Base-by-base conservation (phyloP, 1,140 invertebrate genomes). In the Heliconius eleuchia region DNA sequence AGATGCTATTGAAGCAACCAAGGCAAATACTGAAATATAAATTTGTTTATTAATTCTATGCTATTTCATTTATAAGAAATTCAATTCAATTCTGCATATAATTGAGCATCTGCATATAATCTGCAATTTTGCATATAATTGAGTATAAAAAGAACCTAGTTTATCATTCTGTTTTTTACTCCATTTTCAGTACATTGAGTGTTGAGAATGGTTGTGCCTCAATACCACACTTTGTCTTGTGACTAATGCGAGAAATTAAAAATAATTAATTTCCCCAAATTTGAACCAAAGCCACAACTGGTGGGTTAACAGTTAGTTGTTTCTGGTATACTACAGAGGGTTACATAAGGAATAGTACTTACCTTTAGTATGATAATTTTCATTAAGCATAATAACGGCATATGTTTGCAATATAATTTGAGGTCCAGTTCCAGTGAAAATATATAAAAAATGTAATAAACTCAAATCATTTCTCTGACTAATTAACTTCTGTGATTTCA, bases 311-410 rank as follows among this genome's bases (percentile, higher is more conserved):
- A 16, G 42, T 16, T 46, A 46, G 42, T 16, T 16, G 13, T 13
- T 46, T 13, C 42, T 46, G 42, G 13, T 46, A 16, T 4, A 13
- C 42, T 46, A 46, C 11, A 46, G 13, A 13, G 2, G 3, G 2
- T 11, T 3, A 13, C 11, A 46, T 46, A 46, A 46, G 13, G 16
- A 46, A 16, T 46, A 46, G 13, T 46, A 46, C 4, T 46, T 88
- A 93, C 92, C 91, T 91, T 92, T 94, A 76, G 92, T 94, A 66
- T 93, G 85, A 83, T 93, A 92, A 81, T 93, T 93, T 80, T 89
- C 91, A 85, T 91, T 88, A 74, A 94, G 86, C 50, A 89, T 84
- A 77, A 92, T 80, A 71, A 94, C 88, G 60, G 90, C 89, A 88
- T 93, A 93, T 74, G 85, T 89, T 85, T 94, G 93, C 80, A 94